phyloP scores from a whole-genome alignment of 1,140 invertebrate genomes.

The Drosophila kanapiae region DNA sequence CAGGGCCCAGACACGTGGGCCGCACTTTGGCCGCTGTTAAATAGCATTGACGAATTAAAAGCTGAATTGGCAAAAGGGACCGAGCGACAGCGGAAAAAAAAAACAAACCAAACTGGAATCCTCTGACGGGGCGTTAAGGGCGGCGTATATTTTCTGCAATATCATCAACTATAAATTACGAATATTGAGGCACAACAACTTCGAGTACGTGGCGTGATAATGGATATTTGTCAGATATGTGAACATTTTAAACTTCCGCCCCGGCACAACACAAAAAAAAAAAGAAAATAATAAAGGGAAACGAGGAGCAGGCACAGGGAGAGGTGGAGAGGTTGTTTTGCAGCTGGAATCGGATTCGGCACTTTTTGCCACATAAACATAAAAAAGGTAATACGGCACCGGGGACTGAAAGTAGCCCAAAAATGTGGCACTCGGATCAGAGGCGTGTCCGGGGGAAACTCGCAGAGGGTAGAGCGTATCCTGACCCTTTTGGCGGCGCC shows the following conservation, averaged over 20 bases:
- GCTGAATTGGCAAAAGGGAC: slow-evolving; percentile 75
- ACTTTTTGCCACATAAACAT: slow-evolving; percentile 75
- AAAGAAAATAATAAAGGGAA: slow-evolving; percentile 4
- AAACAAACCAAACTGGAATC: not conserved
- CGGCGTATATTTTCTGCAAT: slow-evolving; percentile 71
- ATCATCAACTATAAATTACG: slow-evolving; percentile 84
- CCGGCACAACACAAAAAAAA: slow-evolving; percentile 10
- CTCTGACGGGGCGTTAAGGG: slow-evolving; percentile 20
- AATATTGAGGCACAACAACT: slow-evolving; percentile 74
- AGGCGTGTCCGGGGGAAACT: slow-evolving; percentile 20
- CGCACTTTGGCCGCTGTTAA: slow-evolving; percentile 60
- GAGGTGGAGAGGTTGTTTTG: slow-evolving; percentile 30
- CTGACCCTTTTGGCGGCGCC: slow-evolving; percentile 30
- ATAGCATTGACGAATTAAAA: slow-evolving; percentile 81
- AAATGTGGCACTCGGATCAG: slow-evolving; percentile 48
- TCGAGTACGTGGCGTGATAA: slow-evolving; percentile 81
- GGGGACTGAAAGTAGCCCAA: slow-evolving; percentile 53
- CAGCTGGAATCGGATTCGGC: slow-evolving; percentile 51
- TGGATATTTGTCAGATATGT: slow-evolving; percentile 84
- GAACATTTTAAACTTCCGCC: slow-evolving; percentile 78
- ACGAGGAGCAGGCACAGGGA: slow-evolving; percentile 1
- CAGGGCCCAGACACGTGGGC: slow-evolving; percentile 35
- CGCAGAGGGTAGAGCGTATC: slow-evolving; percentile 15
- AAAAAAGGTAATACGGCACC: slow-evolving; percentile 80
- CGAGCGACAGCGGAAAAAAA: slow-evolving; percentile 19